Evolutionary conservation across 1,140 invertebrate species (phyloP).

Genomic region (Dinothrombium tinctorium): DNA sequence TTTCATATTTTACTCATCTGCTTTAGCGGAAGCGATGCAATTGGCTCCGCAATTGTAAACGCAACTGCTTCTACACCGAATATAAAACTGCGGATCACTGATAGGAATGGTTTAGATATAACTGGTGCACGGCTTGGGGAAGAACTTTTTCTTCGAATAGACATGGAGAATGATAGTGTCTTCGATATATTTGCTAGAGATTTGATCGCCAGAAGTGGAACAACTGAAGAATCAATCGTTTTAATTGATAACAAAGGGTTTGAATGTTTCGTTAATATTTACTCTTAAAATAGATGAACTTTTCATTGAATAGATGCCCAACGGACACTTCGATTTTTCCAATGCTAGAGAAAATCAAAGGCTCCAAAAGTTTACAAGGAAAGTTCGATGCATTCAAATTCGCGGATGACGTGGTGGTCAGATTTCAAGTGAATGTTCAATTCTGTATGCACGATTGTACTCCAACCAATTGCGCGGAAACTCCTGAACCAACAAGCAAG

Average conservation of each 20-base stretch:
- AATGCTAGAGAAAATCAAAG: slow-evolving; percentile 21
- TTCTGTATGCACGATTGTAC: slow-evolving; percentile 35
- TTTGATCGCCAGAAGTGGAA: slow-evolving; percentile 27
- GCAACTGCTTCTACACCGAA: slow-evolving; percentile 21
- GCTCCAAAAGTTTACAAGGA: slow-evolving; percentile 16
- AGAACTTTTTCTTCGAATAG: slow-evolving; percentile 20
- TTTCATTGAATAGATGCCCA: slow-evolving; percentile 27
- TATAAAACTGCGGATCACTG: slow-evolving; percentile 21
- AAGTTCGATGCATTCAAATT: slow-evolving; percentile 35
- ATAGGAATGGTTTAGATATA: slow-evolving; percentile 19
- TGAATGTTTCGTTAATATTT: not conserved
- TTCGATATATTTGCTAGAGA: slow-evolving; percentile 30
- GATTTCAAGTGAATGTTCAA: slow-evolving; percentile 38
- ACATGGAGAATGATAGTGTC: slow-evolving; percentile 22
- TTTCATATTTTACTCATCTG: not conserved
- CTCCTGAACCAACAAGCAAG: not conserved
- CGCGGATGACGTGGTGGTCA: slow-evolving; percentile 36
- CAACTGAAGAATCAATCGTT: slow-evolving; percentile 24
- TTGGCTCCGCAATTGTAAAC: slow-evolving; percentile 20
- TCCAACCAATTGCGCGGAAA: slow-evolving; percentile 24
- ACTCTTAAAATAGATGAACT: no score
- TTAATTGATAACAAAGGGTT: slow-evolving; percentile 23
- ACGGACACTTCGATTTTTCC: slow-evolving; percentile 29
- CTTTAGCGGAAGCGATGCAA: not conserved
- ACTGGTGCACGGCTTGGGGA: slow-evolving; percentile 21